These are phyloP conservation scores for Gallinago jamesoni DNA, from an alignment of 2,113 vertebrate genomes.

Conservation along the genomic window DNA sequence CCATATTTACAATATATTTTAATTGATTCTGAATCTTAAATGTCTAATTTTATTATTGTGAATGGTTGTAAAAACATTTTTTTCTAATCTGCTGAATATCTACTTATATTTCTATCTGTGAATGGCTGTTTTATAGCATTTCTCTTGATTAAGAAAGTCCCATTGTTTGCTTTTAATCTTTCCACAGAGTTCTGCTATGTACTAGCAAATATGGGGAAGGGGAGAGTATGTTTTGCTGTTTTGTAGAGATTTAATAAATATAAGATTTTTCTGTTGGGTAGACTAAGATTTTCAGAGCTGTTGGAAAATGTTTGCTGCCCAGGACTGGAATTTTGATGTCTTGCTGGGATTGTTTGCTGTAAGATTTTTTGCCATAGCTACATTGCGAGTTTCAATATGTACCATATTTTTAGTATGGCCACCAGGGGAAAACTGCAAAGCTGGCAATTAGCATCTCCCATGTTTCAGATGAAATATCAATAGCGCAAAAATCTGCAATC, in stretches of 20 bases:
- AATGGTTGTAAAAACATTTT: not conserved
- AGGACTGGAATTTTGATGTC: not conserved
- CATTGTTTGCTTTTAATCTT: not conserved
- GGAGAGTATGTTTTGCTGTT: not conserved
- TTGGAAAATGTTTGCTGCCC: not conserved
- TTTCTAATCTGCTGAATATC: not conserved
- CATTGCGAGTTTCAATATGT: not conserved
- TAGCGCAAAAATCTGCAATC: not conserved
- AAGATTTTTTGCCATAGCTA: not conserved
- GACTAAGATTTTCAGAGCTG: not conserved
- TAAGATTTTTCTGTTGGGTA: not conserved
- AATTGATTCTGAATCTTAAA: not conserved
- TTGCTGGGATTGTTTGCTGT: not conserved
- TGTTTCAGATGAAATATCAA: conserved; percentile 40
- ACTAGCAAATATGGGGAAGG: not conserved
- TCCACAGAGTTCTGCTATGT: not conserved
- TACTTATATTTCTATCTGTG: not conserved
- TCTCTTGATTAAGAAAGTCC: not conserved
- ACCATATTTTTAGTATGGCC: not conserved
- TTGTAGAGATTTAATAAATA: not conserved
- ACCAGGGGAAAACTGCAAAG: not conserved
- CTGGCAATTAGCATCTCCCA: not conserved
- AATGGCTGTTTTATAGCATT: not conserved
- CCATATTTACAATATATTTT: not conserved
- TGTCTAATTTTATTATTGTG: not conserved